Conservation (phyloP, 2,797 vertebrate genomes). For the Macrochelys suwanniensis region DNA sequence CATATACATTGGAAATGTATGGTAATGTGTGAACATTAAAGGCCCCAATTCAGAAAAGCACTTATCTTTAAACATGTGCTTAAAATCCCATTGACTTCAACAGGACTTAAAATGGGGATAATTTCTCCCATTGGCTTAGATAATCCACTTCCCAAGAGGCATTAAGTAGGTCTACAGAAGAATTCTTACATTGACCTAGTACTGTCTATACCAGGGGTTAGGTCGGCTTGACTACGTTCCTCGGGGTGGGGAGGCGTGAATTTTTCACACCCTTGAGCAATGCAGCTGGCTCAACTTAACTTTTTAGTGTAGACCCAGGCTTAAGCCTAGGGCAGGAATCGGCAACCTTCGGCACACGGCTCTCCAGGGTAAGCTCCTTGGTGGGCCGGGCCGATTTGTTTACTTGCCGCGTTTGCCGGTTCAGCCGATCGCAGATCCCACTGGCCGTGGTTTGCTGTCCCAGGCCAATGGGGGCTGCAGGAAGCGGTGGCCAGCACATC, state of each 20-base stretch:
- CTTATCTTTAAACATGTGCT: neutral
- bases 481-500: no score
- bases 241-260: neutral
- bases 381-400: no score
- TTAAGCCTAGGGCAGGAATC: fast-evolving
- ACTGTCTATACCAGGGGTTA: neutral
- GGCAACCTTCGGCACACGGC: no score
- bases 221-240: neutral
- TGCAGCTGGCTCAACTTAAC: neutral
- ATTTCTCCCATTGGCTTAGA: neutral
- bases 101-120: neutral
- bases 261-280: neutral
- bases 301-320: neutral
- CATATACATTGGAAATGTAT: neutral
- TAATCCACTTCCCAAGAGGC: neutral
- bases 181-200: neutral
- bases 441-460: no score
- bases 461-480: no score
- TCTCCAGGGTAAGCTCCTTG: no score
- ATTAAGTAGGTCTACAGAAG: no score
- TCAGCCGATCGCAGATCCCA: no score
- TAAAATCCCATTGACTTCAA: neutral
- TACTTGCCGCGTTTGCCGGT: no score
- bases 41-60: neutral
- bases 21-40: neutral